Base-by-base conservation (phyloP, 2,888 invertebrate species). In the Dasysyrphus tricinctus region DNA sequence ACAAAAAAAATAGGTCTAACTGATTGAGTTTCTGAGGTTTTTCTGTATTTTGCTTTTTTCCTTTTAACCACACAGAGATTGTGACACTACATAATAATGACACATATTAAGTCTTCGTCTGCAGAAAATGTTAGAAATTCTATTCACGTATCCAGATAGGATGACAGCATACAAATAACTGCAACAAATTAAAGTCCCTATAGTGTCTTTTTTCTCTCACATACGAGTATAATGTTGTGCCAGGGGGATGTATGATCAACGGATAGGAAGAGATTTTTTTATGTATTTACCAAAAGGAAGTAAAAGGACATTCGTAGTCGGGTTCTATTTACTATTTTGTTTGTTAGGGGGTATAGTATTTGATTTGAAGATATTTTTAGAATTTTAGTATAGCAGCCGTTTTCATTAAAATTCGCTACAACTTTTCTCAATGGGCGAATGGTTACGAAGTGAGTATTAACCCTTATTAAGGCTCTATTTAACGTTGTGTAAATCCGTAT, bases 1-100 rank as follows among this genome's bases (percentile, higher is more conserved):
- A 32, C 39, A 14, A 12, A 39, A 76, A 73, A 51, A 82, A 67
- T 82, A 76, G 87, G 83, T 80, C 79, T 73, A 76, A 59, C 63
- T 69, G 82, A 87, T 87, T 75, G 79, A 49, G 73, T 87, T 87
- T 76, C 87, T 79, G 67, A 79, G 76, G 87, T 82, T 77, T 69
- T 69, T 42, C 12, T 29, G 14, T 56, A 54, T 73, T 42, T 70
- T 59, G 14, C 14, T n/a, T 57, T 54, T 75, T 39, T 75, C 32
- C 51, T 56, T 39, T 29, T 70, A 39, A 47, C 47, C 67, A 67
- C 56, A 69, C 49, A 19, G 16, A 51, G 63, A 57, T 70, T 81
- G 69, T 76, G 57, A 47, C 69, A 74, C 57, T 73, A 16, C 61
- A 74, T 47, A 65, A 16, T 49, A 54, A 69, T 76, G 69, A 39